These are phyloP conservation scores for Lepidocyrtoides sp. DNA, from an alignment of 2,888 invertebrate species.

Conservation along the genomic window DNA sequence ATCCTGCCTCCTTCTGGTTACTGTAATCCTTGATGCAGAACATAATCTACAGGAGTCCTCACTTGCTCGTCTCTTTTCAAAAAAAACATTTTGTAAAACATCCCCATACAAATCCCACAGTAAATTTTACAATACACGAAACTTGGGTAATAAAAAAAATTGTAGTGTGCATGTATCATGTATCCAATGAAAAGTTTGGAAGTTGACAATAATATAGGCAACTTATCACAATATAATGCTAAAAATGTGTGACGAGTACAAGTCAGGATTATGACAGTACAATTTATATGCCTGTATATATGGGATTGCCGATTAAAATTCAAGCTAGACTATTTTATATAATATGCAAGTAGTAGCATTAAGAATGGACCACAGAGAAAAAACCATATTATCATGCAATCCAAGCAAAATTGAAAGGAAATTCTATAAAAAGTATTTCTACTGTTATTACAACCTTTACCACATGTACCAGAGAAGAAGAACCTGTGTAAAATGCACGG, in stretches of 20 bases:
- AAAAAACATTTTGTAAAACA: conserved; percentile 64
- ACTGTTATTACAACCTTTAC: conserved; percentile 50
- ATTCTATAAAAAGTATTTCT: not conserved
- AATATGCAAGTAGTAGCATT: no score
- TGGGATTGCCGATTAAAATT: no score
- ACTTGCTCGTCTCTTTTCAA: conserved; percentile 15
- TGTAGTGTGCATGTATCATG: not conserved
- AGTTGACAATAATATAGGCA: conserved; percentile 23
- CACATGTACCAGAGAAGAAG: conserved; percentile 16
- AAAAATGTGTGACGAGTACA: no score
- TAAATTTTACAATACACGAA: conserved; percentile 13
- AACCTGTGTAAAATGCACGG: conserved; percentile 11
- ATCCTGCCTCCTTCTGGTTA: conserved; percentile 18
- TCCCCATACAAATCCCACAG: conserved; percentile 58
- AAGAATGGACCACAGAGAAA: not conserved
- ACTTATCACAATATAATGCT: conserved; percentile 6
- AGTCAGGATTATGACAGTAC: no score
- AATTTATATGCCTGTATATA: no score
- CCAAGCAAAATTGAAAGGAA: conserved; percentile 53
- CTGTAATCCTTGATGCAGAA: conserved; percentile 44
- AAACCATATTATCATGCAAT: not conserved
- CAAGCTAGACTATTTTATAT: no score
- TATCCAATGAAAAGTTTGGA: conserved; percentile 24
- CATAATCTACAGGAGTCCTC: conserved; percentile 39
- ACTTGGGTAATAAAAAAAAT: not conserved